These are phyloP conservation scores for Trichomalopsis sarcophagae DNA, from an alignment of 1,140 invertebrate genomes.

Conservation along the genomic window DNA sequence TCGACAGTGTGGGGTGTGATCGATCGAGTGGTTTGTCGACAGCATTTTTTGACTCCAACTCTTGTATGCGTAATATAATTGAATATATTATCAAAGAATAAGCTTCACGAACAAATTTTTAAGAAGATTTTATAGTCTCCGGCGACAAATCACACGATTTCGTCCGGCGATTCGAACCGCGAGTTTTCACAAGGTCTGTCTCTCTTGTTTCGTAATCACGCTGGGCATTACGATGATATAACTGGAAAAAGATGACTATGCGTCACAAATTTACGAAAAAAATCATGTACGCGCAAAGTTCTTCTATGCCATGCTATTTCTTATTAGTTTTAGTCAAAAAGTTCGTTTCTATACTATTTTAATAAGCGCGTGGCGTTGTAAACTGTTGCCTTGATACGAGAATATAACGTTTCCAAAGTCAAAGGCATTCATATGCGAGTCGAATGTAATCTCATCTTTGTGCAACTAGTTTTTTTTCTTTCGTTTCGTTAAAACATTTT, in stretches of 20 bases:
- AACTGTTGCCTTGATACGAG: not conserved
- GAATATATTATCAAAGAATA: no score
- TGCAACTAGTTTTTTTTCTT: not conserved
- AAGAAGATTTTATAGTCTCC: not conserved
- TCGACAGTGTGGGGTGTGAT: no score
- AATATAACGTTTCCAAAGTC: not conserved
- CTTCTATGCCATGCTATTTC: not conserved
- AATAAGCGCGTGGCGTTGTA: not conserved
- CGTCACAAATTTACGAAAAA: not conserved
- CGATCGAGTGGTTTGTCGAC: no score
- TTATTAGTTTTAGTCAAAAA: slow-evolving; percentile 3
- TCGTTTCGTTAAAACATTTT: not conserved
- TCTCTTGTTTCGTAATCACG: slow-evolving; percentile 8
- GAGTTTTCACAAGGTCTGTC: not conserved
- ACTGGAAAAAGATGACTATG: not conserved
- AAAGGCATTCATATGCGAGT: not conserved
- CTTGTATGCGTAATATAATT: no score
- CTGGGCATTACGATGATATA: not conserved
- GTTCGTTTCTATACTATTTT: not conserved
- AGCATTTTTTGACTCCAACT: no score
- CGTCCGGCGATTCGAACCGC: not conserved
- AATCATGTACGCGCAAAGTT: not conserved
- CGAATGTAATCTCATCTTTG: not conserved
- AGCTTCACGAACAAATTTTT: no score
- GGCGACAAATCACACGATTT: not conserved